Percentiles rank a stretch among this genome's conserved stretches.
These are phyloP conservation scores for Colletes latitarsis DNA, from an alignment of 1,140 invertebrate species.

Conservation along the genomic window DNA sequence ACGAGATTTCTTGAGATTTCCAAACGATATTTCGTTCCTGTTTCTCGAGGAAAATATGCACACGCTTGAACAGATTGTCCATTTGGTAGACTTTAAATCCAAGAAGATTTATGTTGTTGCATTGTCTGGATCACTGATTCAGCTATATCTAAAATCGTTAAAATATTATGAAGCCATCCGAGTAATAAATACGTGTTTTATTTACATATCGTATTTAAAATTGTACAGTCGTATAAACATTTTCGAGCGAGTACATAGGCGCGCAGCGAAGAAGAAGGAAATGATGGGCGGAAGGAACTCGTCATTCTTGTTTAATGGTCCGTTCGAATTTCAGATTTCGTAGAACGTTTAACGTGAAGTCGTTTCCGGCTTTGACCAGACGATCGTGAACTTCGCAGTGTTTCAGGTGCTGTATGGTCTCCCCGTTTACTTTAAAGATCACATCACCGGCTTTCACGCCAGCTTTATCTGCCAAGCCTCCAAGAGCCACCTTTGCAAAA, in stretches of 20 bases:
- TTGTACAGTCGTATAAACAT: background rate
- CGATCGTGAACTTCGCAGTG: constrained; percentile 88
- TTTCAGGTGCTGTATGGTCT: constrained; percentile 83
- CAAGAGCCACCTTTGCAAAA: constrained; percentile 84
- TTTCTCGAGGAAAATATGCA: no score
- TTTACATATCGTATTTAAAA: background rate
- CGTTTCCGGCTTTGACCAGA: constrained; percentile 85
- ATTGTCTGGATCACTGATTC: no score
- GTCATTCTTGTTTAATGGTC: constrained; percentile 21
- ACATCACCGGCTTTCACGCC: constrained; percentile 89
- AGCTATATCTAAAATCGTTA: no score
- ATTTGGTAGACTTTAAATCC: no score
- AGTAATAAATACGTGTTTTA: background rate
- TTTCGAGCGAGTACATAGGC: background rate
- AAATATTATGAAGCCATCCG: no score
- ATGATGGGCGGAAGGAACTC: background rate
- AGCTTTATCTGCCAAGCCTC: constrained; percentile 87
- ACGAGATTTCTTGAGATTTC: no score
- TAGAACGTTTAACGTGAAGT: constrained; percentile 85
- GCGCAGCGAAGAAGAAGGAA: no score
- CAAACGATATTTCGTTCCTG: no score
- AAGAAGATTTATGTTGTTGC: no score
- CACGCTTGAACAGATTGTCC: no score
- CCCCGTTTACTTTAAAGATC: constrained; percentile 86
- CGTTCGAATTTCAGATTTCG: constrained; percentile 46